Conservation (phyloP, 1,140 invertebrate genomes). For the Drosophila parabipectinata region DNA sequence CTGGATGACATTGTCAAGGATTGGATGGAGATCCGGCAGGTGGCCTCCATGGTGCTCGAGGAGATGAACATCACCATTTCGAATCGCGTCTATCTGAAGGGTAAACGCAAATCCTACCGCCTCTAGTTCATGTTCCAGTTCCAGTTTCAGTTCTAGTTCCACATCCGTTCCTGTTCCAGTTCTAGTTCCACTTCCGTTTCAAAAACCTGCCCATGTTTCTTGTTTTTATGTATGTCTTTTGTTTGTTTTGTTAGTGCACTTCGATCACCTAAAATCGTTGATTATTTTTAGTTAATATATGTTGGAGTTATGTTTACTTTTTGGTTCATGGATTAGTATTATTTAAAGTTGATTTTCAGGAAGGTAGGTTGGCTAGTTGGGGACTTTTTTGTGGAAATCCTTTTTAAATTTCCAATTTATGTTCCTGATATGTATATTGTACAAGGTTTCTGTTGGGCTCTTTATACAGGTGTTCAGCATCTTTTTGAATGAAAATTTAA, state of each 20-base stretch:
- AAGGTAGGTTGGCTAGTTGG: too few relatives aligned
- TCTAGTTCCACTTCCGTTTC: constrained; percentile 11
- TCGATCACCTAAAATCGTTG: constrained; percentile 45
- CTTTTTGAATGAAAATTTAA: too few relatives aligned
- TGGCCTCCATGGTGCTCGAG: constrained; percentile 90
- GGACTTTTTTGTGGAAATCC: too few relatives aligned
- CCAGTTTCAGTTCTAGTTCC: not conserved
- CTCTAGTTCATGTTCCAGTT: constrained; percentile 32
- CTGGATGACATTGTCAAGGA: constrained; percentile 94
- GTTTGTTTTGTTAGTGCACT: constrained; percentile 45
- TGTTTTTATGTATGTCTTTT: constrained; percentile 12
- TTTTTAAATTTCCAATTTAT: too few relatives aligned
- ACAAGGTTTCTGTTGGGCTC: too few relatives aligned
- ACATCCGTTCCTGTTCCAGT: not conserved
- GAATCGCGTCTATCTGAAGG: constrained; percentile 90
- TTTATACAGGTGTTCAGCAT: too few relatives aligned
- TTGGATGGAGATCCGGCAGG: constrained; percentile 94
- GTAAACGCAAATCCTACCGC: constrained; percentile 85
- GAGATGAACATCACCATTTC: constrained; percentile 85
- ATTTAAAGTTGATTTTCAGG: not conserved
- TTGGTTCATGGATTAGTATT: not conserved
- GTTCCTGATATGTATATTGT: too few relatives aligned
- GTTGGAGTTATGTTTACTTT: not conserved
- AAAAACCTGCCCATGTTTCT: constrained; percentile 13
- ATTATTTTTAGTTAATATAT: constrained; percentile 10